Percentiles rank a stretch among this genome's conserved stretches.
Evolutionary conservation across 2,888 invertebrate genomes (phyloP).

Genomic region (Eumerus sabulonum): DNA sequence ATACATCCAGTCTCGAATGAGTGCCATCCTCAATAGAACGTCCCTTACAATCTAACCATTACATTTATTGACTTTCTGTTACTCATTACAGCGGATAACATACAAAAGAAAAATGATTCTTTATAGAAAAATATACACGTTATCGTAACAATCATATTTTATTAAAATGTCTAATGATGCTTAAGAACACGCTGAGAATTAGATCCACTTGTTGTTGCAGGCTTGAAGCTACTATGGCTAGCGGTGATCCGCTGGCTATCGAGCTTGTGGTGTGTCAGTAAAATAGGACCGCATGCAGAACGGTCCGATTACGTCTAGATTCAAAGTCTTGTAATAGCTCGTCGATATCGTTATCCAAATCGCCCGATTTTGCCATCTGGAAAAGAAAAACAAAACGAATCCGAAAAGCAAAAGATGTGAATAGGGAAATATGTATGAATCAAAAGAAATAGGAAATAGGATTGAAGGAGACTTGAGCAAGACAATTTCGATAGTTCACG

Average conservation of each 20-base stretch:
- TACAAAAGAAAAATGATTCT: constrained; percentile 60
- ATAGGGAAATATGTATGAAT: background rate
- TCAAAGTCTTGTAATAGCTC: constrained; percentile 97
- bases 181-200: constrained; percentile 26
- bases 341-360: constrained; percentile 98
- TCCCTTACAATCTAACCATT: constrained; percentile 1
- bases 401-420: background rate
- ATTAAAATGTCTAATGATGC: constrained; percentile 46
- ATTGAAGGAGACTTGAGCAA: too few relatives aligned
- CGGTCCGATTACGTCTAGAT: constrained; percentile 89
- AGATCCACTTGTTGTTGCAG: background rate
- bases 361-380: constrained; percentile 89
- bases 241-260: constrained; percentile 6
- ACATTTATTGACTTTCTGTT: constrained; percentile 57
- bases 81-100: constrained; percentile 29
- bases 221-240: background rate
- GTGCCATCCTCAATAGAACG: too few relatives aligned
- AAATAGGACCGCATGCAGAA: constrained; percentile 96
- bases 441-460: background rate
- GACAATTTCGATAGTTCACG: too few relatives aligned
- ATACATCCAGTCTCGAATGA: too few relatives aligned
- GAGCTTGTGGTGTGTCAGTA: constrained; percentile 82
- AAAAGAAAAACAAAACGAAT: constrained; percentile 52
- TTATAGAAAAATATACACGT: constrained; percentile 64
- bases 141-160: constrained; percentile 51